Evolutionary conservation across 92 coral and sea anemone species (phyloP).

Genomic region (Siderastrea siderea): DNA sequence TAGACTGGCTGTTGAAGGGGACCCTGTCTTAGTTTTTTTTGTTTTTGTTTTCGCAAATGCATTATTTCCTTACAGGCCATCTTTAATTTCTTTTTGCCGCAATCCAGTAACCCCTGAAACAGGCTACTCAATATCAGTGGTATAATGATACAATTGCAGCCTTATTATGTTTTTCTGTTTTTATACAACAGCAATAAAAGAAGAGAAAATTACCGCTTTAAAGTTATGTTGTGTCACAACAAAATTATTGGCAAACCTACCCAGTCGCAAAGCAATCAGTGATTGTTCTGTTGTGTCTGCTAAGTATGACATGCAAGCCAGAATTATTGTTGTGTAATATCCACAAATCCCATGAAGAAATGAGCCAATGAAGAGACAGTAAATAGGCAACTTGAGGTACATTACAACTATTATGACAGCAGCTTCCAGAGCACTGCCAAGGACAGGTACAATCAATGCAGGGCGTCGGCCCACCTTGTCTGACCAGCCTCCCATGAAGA

Average conservation of each 20-base stretch:
- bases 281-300: constrained; percentile 85
- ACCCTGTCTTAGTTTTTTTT: too few species aligned
- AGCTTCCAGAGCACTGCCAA: constrained; percentile 75
- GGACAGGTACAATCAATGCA: constrained; percentile 56
- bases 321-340: constrained; percentile 68
- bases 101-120: too few species aligned
- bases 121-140: too few species aligned
- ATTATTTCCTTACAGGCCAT: too few species aligned
- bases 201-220: too few species aligned
- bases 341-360: constrained; percentile 78
- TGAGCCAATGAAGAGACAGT: constrained; percentile 74
- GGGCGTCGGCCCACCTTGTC: constrained; percentile 85
- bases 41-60: too few species aligned
- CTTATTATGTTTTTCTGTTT: too few species aligned
- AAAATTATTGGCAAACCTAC: constrained; percentile 29
- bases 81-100: too few species aligned
- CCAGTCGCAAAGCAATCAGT: constrained; percentile 68
- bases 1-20: too few species aligned
- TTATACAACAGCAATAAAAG: too few species aligned
- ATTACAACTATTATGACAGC: constrained; percentile 61
- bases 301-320: constrained; percentile 74
- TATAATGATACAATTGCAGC: too few species aligned
- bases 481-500: constrained; percentile 88
- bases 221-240: too few species aligned
- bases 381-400: constrained; percentile 66